Conservation (phyloP, 2,113 vertebrate species). For the Hassar affinis region DNA sequence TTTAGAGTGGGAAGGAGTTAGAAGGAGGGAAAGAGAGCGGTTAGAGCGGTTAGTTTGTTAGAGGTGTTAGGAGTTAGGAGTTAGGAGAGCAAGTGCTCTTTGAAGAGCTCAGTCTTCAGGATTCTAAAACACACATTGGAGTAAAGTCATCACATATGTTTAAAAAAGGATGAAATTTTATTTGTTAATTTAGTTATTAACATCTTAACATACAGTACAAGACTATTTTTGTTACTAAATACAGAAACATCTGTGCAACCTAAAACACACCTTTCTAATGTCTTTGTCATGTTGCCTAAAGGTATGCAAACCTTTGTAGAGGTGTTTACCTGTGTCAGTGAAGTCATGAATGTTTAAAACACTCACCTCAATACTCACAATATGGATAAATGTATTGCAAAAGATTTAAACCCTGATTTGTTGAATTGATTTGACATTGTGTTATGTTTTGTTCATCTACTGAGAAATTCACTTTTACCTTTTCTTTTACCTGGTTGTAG, state of each 20-base stretch:
- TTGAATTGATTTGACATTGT: neutral
- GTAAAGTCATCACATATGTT: neutral
- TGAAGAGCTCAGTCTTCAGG: too few relatives aligned
- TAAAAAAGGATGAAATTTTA: neutral
- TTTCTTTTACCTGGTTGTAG: neutral
- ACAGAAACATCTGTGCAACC: neutral
- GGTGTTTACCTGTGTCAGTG: neutral
- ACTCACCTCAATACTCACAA: neutral
- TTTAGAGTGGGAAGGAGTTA: too few relatives aligned
- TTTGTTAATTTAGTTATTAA: neutral
- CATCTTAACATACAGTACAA: neutral
- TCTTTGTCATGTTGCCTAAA: neutral
- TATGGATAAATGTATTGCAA: neutral
- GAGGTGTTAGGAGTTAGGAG: too few relatives aligned
- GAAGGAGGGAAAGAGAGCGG: too few relatives aligned
- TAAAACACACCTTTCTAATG: neutral
- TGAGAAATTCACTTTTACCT: neutral
- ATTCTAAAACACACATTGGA: neutral
- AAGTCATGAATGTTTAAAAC: neutral
- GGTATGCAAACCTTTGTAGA: neutral
- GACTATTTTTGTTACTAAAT: neutral
- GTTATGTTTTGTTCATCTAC: neutral
- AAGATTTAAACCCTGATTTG: neutral
- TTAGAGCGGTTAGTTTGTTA: too few relatives aligned
- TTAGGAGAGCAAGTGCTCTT: too few relatives aligned